Evolutionary conservation across 2,888 invertebrate genomes (phyloP).

Genomic region (Odontocolon sp.): DNA sequence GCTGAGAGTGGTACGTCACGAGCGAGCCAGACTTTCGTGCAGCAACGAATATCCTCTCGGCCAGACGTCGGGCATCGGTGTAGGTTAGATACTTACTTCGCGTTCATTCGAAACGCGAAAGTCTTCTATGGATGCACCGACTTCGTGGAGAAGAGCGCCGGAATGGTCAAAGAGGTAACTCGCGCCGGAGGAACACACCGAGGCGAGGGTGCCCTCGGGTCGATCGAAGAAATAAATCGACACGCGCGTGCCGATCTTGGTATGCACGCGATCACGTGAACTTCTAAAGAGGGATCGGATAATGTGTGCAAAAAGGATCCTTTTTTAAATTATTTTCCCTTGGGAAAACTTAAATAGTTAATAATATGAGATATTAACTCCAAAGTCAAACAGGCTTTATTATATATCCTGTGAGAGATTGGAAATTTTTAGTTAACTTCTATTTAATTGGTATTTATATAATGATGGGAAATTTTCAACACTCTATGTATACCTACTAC

Average conservation of each 20-base stretch:
- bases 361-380: too few relatives aligned
- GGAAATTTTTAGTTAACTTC: too few relatives aligned
- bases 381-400: too few relatives aligned
- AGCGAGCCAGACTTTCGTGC: conserved; percentile 21
- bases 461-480: too few relatives aligned
- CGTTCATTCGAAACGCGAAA: conserved; percentile 15
- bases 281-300: conserved; percentile 41
- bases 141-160: background rate
- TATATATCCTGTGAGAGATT: too few relatives aligned
- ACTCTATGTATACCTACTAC: too few relatives aligned
- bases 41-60: conserved; percentile 17
- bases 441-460: too few relatives aligned
- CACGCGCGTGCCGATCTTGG: conserved; percentile 40
- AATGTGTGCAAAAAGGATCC: background rate
- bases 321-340: background rate
- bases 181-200: conserved; percentile 39
- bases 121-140: conserved; percentile 22
- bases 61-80: too few relatives aligned
- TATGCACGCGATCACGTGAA: conserved; percentile 51
- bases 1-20: conserved; percentile 19
- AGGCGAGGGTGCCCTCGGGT: conserved; percentile 45
- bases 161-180: conserved; percentile 6
- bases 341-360: background rate
- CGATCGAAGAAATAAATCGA: conserved; percentile 53
- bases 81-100: background rate